Evolutionary conservation across 2,113 vertebrate species (phyloP).

Genomic region (Silurus meridionalis): DNA sequence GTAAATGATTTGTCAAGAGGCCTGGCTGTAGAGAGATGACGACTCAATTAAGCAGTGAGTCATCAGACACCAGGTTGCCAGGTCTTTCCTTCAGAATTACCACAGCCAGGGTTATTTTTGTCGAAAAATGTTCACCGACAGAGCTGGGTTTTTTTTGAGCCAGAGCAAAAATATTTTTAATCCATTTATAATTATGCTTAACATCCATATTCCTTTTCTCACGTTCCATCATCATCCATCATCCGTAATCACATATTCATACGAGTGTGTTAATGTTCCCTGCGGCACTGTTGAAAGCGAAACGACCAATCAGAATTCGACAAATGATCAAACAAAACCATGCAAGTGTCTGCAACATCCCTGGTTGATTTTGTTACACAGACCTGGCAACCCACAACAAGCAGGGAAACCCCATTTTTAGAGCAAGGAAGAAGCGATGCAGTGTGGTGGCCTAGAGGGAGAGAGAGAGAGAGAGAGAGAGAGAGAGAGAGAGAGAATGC

Average conservation of each 20-base stretch:
- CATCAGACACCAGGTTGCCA: slow-evolving; percentile 15
- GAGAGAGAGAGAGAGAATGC: neutral
- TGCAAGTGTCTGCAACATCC: neutral
- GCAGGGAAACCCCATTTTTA: slow-evolving; percentile 44
- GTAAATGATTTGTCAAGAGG: slow-evolving; percentile 29
- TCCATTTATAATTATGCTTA: neutral
- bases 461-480: neutral
- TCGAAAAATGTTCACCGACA: neutral
- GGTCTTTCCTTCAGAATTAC: neutral
- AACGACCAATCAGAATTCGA: neutral
- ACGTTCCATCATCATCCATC: neutral
- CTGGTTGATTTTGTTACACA: neutral
- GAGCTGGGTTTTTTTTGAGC: neutral
- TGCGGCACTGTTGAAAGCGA: no score
- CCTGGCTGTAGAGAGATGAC: neutral
- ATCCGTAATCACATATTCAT: no score
- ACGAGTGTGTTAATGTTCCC: no score
- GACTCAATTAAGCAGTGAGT: slow-evolving; percentile 43
- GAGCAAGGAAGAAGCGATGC: slow-evolving; percentile 10
- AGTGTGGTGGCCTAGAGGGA: neutral
- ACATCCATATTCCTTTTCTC: neutral
- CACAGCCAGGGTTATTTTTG: neutral
- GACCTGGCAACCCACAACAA: slow-evolving; percentile 2
- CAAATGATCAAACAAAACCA: neutral
- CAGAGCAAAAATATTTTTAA: neutral